These are phyloP conservation scores for Astur gentilis DNA, from an alignment of 2,113 vertebrate genomes.

Conservation along the genomic window DNA sequence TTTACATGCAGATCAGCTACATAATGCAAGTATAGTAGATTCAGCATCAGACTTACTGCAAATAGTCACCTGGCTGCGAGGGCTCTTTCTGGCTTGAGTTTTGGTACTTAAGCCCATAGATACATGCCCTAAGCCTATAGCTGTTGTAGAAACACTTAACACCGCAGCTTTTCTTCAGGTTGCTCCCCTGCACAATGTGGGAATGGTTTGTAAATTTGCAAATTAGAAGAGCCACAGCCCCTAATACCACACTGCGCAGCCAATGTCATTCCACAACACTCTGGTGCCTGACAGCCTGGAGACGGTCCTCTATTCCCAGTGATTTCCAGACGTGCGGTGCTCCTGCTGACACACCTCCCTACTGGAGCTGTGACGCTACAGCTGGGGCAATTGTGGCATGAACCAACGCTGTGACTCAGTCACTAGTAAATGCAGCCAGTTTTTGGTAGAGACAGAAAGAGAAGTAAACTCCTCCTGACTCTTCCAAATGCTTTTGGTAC, in stretches of 20 bases:
- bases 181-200: not conserved
- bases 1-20: not conserved
- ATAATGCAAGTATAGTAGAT: not conserved
- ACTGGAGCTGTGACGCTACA: not conserved
- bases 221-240: not conserved
- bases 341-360: not conserved
- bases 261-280: not conserved
- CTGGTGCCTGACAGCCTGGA: not conserved
- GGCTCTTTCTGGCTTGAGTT: not conserved
- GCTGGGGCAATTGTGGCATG: not conserved
- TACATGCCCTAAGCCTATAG: not conserved
- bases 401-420: not conserved
- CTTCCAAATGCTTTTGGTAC: not conserved
- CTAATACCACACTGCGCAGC: not conserved
- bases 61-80: not conserved
- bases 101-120: not conserved
- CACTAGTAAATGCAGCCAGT: not conserved
- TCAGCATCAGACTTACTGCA: not conserved
- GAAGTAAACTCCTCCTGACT: not conserved
- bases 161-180: not conserved
- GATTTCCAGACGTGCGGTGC: not conserved
- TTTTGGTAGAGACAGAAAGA: not conserved
- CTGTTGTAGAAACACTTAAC: not conserved
- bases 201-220: not conserved
- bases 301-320: not conserved